phyloP scores from a whole-genome alignment of 1,140 invertebrate species.

The Hydropsyche tenuis region DNA sequence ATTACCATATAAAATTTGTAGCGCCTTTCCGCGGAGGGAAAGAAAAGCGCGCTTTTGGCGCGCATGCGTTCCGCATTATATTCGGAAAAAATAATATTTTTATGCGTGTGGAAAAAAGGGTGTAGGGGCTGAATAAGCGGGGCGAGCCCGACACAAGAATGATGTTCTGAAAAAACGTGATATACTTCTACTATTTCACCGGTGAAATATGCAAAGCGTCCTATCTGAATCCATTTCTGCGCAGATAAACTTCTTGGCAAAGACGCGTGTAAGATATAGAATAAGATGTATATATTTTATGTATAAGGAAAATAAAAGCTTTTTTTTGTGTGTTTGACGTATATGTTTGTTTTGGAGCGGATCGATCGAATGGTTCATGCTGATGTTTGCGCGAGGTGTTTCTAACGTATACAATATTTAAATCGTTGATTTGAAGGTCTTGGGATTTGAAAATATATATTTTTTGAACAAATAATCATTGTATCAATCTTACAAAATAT shows the following conservation, averaged over 20 bases:
- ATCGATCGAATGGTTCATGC: conserved; percentile 46
- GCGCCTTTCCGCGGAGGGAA: neutral
- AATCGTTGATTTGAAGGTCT: too few species aligned
- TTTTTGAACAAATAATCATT: too few species aligned
- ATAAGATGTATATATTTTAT: too few species aligned
- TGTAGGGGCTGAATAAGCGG: neutral
- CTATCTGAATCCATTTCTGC: conserved; percentile 43
- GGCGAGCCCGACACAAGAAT: conserved; percentile 11
- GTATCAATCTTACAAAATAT: too few species aligned
- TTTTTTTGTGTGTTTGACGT: conserved; percentile 15
- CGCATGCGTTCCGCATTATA: neutral
- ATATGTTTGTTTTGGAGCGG: conserved; percentile 43
- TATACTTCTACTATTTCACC: conserved; percentile 37
- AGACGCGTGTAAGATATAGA: conserved; percentile 41
- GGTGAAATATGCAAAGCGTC: conserved; percentile 46
- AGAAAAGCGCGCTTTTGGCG: neutral
- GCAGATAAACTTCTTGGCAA: conserved; percentile 47
- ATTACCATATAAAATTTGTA: conserved; percentile 25
- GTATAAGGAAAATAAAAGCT: conserved; percentile 15
- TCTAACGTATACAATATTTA: too few species aligned
- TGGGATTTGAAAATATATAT: too few species aligned
- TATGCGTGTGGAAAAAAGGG: neutral
- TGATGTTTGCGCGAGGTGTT: too few species aligned
- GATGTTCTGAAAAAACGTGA: conserved; percentile 25
- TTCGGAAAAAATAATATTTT: neutral